Evolutionary conservation across 2,888 invertebrate genomes (phyloP), one percentile per base, ranked within the genome.

Genomic region (Philereme vetulata): DNA sequence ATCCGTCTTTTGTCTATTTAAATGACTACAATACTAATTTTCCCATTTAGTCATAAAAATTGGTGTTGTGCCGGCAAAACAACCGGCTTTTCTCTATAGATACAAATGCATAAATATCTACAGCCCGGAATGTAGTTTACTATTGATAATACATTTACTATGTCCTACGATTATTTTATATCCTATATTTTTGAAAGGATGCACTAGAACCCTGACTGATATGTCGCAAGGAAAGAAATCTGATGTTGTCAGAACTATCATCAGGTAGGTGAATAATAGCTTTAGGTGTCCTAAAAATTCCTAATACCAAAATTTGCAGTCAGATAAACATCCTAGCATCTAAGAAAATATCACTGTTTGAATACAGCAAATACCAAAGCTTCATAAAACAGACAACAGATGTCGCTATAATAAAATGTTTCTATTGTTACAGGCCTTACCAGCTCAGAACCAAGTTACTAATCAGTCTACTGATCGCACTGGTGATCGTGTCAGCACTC

Each of bases 401-500:
- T 47, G 34, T 11, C 35, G 34, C 49, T 55, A 54, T 48, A 50
- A 33, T 2, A 1, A 21, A 10, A 52, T 5, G 4, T 53, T 48
- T 54, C 33, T 42, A 64, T 78, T 77, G 74, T 86, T 82, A 1
- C 83, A 92, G 91, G 62, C 84, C 89, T 0, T 82, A 82, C 65
- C 84, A 79, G 64, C 71, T 80, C 5, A 78, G 77, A 60, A 84
- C 85, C 0, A 90, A 87, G 63, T 60, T 88, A 7, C 64, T 87
- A 34, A 76, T 90, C 58, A 67, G 74, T 0, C 75, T 71, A 0
- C 56, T 90, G 45, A 75, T 78, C 0, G 62, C 82, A 0, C 69
- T 88, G 5, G 78, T 86, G 4, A 67, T 90, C 43, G 75, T 88
- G 6, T 82, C 88, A n/a, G 85, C 86, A 0, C 70, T 90, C 5